Evolutionary conservation across 2,113 vertebrate species (phyloP), one percentile per base, ranked within the genome.

Genomic region (Eubucco bourcierii): DNA sequence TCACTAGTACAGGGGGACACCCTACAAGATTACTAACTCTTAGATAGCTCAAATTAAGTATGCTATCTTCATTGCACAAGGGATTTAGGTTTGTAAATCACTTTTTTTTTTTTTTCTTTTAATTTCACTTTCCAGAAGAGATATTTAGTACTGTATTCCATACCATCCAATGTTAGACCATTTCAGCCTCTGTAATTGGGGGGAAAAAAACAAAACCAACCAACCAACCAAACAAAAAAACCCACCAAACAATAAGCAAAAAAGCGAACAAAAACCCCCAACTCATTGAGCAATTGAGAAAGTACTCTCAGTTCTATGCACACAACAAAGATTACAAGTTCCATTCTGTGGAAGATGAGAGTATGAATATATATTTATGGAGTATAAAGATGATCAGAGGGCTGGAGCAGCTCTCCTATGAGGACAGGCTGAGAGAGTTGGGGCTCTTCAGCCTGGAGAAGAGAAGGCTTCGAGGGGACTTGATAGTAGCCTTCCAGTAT

Each of bases 21-120:
- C 0, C 11, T 0, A 2, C 3, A 50, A 50, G 10, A n/a, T 9
- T 15, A 21, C 23, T 72, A 78, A 68, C 1, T 1, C 3, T 79
- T 79, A 71, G 15, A 41, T 53, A 53, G 6, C 4, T 72, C 14
- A 10, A 65, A 12, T 52, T 39, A 37, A 4, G 4, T 61, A 60
- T 29, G 19, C 1, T 76, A 10, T 24, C 31, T 63, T 79, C 11
- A 46, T 52, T 68, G 7, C 9, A 33, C 47, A 53, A 65, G 6
- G 17, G 58, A 92, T 80, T 82, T 15, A 65, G 3, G 11, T 68
- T 76, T 15, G 46, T 52, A 72, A n/a, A n/a, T n/a, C n/a, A 72
- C 67, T 75, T 3, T 24, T 28, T 5, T 1, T 25, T 60, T 70
- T 41, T 41, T 41, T 41, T 41, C 15, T 41, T 29, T 33, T 3